Percentiles rank a stretch among this genome's conserved stretches.
Conservation (phyloP, 1,140 invertebrate species). For the Neodiprion lecontei region DNA sequence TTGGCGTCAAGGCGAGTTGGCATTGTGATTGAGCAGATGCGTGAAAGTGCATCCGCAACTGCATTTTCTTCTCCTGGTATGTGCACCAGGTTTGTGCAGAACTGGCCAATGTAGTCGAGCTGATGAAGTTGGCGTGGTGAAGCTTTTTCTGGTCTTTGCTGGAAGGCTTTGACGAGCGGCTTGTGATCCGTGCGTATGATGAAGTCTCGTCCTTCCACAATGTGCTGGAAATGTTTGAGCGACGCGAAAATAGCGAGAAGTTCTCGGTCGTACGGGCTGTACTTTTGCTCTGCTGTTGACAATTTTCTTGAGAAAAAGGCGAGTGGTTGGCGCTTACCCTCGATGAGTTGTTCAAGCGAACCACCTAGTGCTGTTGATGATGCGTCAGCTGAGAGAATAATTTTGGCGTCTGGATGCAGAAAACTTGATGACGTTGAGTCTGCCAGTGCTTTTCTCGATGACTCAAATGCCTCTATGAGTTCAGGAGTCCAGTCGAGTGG, state of each 20-base stretch:
- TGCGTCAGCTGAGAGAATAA: background rate
- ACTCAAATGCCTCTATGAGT: too few relatives aligned
- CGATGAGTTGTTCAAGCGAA: too few relatives aligned
- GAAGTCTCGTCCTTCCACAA: constrained; percentile 43
- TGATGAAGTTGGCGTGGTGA: background rate
- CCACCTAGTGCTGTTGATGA: too few relatives aligned
- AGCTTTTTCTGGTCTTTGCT: constrained; percentile 14
- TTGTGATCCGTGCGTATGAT: constrained; percentile 37
- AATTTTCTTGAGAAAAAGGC: too few relatives aligned
- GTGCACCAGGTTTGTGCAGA: constrained; percentile 19
- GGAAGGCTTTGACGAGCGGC: constrained; percentile 29
- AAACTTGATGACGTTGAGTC: too few relatives aligned
- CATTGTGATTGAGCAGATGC: constrained; percentile 19
- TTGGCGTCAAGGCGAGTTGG: constrained; percentile 15
- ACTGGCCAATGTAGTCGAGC: constrained; percentile 17
- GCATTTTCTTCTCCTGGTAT: constrained; percentile 33
- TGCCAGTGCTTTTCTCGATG: too few relatives aligned
- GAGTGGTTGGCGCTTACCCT: too few relatives aligned
- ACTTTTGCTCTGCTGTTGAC: too few relatives aligned
- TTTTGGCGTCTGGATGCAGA: too few relatives aligned
- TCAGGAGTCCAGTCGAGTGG: too few relatives aligned
- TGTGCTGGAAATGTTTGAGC: constrained; percentile 36
- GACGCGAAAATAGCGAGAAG: background rate
- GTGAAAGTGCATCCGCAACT: constrained; percentile 27
- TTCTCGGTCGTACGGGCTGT: too few relatives aligned